A percentile compares a stretch with the other conserved stretches of the same genome.
Evolutionary conservation across 2,888 invertebrate genomes (phyloP).

Genomic region (Standfussiana lucernea): DNA sequence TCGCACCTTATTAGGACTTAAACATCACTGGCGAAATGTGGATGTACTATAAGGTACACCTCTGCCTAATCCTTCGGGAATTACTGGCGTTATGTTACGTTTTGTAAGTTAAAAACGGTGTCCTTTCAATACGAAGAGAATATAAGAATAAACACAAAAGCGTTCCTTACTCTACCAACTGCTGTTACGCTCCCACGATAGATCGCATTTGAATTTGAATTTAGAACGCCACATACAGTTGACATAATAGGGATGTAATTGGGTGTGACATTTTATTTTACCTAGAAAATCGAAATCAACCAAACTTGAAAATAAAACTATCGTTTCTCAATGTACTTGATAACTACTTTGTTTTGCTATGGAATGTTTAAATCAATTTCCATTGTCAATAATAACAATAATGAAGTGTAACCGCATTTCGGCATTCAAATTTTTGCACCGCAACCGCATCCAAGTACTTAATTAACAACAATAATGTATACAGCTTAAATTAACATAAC

Average conservation of each 20-base stretch:
- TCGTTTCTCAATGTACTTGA: neutral
- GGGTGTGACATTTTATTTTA: conserved; percentile 16
- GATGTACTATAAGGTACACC: no score
- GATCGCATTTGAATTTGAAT: conserved; percentile 38
- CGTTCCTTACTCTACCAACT: conserved; percentile 7
- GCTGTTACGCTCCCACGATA: conserved; percentile 18
- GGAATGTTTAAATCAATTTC: neutral
- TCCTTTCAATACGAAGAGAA: neutral
- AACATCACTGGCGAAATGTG: no score
- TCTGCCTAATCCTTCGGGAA: no score
- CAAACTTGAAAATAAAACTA: neutral
- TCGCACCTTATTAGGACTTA: no score
- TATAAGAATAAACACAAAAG: conserved; percentile 4
- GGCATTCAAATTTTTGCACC: conserved; percentile 13
- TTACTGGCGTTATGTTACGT: no score
- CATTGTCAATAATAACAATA: neutral
- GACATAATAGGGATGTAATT: conserved; percentile 32
- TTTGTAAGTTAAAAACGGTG: neutral
- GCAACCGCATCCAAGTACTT: conserved; percentile 6
- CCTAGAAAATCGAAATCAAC: neutral
- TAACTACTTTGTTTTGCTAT: neutral
- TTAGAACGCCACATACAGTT: conserved; percentile 19
- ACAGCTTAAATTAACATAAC: neutral
- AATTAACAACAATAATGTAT: neutral
- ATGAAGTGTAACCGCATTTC: neutral